Base-by-base conservation (phyloP, 1,140 invertebrate species). In the Drosophila aff. region DNA sequence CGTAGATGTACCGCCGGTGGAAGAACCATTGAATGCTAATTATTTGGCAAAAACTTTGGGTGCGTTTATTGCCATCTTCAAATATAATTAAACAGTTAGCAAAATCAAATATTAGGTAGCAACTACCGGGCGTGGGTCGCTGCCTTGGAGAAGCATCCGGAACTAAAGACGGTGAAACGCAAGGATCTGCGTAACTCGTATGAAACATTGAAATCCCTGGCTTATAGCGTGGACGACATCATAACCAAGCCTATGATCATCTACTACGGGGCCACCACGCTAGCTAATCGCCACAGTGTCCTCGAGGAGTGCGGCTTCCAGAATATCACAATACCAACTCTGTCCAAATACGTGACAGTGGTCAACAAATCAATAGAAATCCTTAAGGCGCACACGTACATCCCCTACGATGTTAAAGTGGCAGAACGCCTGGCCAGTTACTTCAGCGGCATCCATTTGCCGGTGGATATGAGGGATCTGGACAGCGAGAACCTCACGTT, bases 281-380 rank as follows among this genome's bases (percentile, higher is more conserved):
- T 94, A 64, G 93, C 93, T 16, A 95, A 94, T 83, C 94, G 94
- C 76, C 93, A 93, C 55, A 93, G 93, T 78, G 94, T 95, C 43
- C 81, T 95, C 5, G 89, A 83, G 61, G 94, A 95, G 89, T 94
- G 94, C 91, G 92, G 94, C 1, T 94, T 94, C 74, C 47, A 92
- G 13, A 80, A 92, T 53, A 90, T 95, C n/a, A 82, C 86, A 13
- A 92, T 94, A 16, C 82, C 89, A 63, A 85, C 93, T 44, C 83
- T 95, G 33, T 93, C 93, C 40, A 94, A 93, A 92, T 95, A 93
- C 74, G 82, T 92, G 10, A 87, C 90, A 9, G 66, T 90, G 43
- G 80, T 92, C 31, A 93, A 92, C 52, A 93, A 84, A 44, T 62
- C 83, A 5, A 79, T 92, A 9, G 59, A 75, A 13, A 43, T 81